Conservation (phyloP, 2,888 invertebrate genomes). For the Erebia ligea region DNA sequence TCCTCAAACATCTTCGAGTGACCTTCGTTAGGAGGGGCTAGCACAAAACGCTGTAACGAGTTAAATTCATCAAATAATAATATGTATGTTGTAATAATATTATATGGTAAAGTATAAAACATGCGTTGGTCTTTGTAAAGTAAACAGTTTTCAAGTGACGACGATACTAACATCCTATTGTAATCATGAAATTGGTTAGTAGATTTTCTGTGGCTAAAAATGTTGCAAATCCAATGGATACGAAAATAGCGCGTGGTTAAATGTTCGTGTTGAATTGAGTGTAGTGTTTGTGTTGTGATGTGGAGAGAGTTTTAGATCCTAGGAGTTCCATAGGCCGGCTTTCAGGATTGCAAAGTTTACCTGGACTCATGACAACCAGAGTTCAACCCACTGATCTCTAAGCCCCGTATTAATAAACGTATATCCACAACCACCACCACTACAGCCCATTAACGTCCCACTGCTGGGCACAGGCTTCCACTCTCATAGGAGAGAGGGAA, state of each 20-base stretch:
- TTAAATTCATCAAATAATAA: slow-evolving; percentile 59
- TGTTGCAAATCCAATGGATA: neutral
- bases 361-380: neutral
- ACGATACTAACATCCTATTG: slow-evolving; percentile 44
- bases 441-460: too few relatives aligned
- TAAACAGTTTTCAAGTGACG: slow-evolving; percentile 59
- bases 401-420: neutral
- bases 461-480: too few relatives aligned
- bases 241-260: slow-evolving; percentile 2
- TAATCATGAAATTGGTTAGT: slow-evolving; percentile 70
- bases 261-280: slow-evolving; percentile 5
- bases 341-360: neutral
- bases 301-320: slow-evolving; percentile 31
- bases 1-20: slow-evolving; percentile 62
- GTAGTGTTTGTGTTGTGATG: slow-evolving; percentile 34
- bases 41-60: slow-evolving; percentile 68
- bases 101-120: slow-evolving; percentile 69
- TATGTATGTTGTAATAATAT: slow-evolving; percentile 66
- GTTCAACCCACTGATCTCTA: neutral
- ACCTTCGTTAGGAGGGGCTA: slow-evolving; percentile 65
- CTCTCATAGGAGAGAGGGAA: too few relatives aligned
- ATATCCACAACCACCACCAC: too few relatives aligned
- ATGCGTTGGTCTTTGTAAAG: slow-evolving; percentile 56
- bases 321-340: neutral
- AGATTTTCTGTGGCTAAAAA: slow-evolving; percentile 31